phyloP scores from a whole-genome alignment of 2,888 invertebrate genomes.

The Piscicola geometra region DNA sequence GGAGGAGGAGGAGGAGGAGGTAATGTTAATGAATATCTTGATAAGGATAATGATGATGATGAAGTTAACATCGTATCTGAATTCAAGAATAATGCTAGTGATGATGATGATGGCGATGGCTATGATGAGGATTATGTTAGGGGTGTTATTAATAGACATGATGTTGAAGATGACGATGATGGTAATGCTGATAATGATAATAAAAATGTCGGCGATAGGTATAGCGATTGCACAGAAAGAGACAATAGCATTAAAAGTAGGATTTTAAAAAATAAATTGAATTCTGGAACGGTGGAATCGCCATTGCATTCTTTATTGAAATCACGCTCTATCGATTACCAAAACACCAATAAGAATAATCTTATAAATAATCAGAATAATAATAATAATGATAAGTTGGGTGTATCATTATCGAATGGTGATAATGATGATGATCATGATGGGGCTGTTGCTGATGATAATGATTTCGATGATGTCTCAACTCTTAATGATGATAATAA shows the following conservation, averaged over 20 bases:
- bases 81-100: too few relatives aligned
- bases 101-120: neutral
- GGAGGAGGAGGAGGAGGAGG: too few relatives aligned
- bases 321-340: neutral
- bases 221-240: neutral
- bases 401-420: neutral
- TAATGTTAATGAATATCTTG: too few relatives aligned
- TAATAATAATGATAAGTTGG: too few relatives aligned
- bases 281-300: neutral
- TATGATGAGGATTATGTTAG: neutral
- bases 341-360: too few relatives aligned
- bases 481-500: neutral
- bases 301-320: neutral
- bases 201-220: neutral
- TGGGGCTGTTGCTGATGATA: neutral
- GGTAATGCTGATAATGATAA: neutral
- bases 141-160: neutral
- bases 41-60: too few relatives aligned
- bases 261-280: neutral
- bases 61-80: too few relatives aligned
- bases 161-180: neutral
- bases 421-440: constrained; percentile 9
- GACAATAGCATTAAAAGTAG: neutral
- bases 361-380: too few relatives aligned
- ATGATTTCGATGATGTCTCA: neutral